Evolutionary conservation across 1,140 invertebrate genomes (phyloP).

Genomic region (Artemia franciscana): DNA sequence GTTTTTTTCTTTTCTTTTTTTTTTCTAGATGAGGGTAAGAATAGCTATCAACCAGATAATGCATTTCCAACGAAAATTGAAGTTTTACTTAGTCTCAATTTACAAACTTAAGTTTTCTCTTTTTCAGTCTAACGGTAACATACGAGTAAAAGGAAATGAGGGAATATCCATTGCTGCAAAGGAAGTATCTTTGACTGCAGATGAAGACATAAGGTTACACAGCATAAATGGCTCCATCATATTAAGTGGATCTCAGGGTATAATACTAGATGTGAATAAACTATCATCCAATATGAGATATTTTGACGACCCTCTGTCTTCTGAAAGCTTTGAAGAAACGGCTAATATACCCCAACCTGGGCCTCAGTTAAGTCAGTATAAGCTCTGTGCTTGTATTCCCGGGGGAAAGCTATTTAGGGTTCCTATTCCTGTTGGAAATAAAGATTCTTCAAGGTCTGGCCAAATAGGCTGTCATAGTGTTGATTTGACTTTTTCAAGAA

Average conservation of each 20-base stretch:
- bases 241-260: constrained; percentile 38
- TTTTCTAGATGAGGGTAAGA: too few relatives aligned
- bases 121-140: constrained; percentile 30
- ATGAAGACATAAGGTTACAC: constrained; percentile 49
- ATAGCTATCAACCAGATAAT: too few relatives aligned
- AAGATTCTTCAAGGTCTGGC: constrained; percentile 16
- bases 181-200: constrained; percentile 38
- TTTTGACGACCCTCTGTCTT: constrained; percentile 13
- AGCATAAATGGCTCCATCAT: constrained; percentile 52
- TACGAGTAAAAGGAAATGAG: constrained; percentile 21
- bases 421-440: constrained; percentile 29
- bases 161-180: constrained; percentile 31
- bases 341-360: constrained; percentile 15
- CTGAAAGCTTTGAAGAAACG: constrained; percentile 22
- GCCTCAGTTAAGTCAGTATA: constrained; percentile 32
- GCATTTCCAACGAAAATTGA: too few relatives aligned
- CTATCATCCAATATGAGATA: constrained; percentile 28
- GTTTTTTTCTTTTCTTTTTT: too few relatives aligned
- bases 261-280: constrained; percentile 42
- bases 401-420: constrained; percentile 53
- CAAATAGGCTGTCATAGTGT: constrained; percentile 27
- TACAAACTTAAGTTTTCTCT: too few relatives aligned
- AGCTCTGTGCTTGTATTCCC: constrained; percentile 68
- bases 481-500: constrained; percentile 20
- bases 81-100: too few relatives aligned